Base-by-base conservation (phyloP, 37 sponge, comb jelly and placozoan genomes). In the Ianthella basta region DNA sequence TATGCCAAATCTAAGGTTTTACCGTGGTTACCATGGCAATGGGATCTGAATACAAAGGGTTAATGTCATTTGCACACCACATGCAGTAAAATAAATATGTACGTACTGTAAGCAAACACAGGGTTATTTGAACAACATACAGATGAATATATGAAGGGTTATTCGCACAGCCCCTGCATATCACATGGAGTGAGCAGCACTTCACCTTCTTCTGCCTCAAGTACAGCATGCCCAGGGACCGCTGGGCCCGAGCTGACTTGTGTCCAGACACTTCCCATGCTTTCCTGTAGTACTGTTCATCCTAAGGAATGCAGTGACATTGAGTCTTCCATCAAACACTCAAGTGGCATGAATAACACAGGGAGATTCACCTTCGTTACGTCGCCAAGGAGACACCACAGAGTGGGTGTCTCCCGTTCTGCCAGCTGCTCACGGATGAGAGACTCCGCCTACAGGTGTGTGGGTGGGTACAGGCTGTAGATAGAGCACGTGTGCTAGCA, bases 361-460 rank as follows among this genome's bases (percentile, higher is more conserved):
- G 41, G 24, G 20, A 5, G 3, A 44, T 30, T 19, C 36, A 90
- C 94, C 88, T 93, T 80, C 4, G 95, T 92, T 15, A 90, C 81
- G 50, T 97, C 97, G 0, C 97, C 97, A 25, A 97, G 88, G 69
- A 90, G 82, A 80, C 97, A 97, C 82, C 83, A 86, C 72, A 94
- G 69, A 18, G 84, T 79, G 19, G 95, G 95, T 16, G 95, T 94
- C 50, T 80, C 85, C 5, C 85, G 53, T 2, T 54, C 64, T 30
- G 77, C 40, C 68, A 95, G 82, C 57, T 80, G 84, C 77, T 90
- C 86, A 29, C 87, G 69, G 18, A 86, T 65, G 0, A 95, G 55
- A 53, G 85, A 77, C 79, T 87, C 85, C 4, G 90, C 95, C 72
- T 85, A 55, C 44, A 82, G 20, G 8, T 6, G 55, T 5, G 15